Evolutionary conservation across 2,888 invertebrate species (phyloP), one percentile per base, ranked within the genome.

Genomic region (Hypena proboscidalis): DNA sequence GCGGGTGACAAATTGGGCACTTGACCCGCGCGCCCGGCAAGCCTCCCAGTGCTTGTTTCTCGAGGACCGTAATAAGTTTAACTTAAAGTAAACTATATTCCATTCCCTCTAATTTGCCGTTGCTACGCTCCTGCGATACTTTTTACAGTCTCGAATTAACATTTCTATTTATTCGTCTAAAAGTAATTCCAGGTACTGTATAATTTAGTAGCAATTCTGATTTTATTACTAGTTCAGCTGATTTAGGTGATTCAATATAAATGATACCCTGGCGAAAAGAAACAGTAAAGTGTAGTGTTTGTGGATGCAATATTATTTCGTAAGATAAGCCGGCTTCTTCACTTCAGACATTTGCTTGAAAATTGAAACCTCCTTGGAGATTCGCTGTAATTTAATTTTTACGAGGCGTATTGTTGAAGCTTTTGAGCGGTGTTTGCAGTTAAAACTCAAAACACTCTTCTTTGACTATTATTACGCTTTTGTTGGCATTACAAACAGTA

Each of bases 1-100:
- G 80, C 85, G 84, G 85, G 90, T 90, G 90, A 90, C 90, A 90
- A 90, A 90, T 90, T 90, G 89, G 89, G 85, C 85, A 90, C 90
- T 90, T 90, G 90, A 90, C 90, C 90, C 88, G 87, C 77, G 74
- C 78, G 75, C 77, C 76, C 77, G 70, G 71, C 80, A 77, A 76
- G 84, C 83, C 85, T 83, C 77, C 83, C 78, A 82, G 83, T 78
- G 83, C 84, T 82, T 88, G 89, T 86, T 85, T 77, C 88, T 83
- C 77, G 80, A 89, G 88, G 78, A 87, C 89, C 88, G 87, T 90
- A 90, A 90, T 90, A 90, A 90, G 84, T 90, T 89, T 88, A 89
- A 90, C 88, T 90, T 89, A 77, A 89, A 89, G 85, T 90, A 90
- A 90, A 90, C 90, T 90, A 90, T 90, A 89, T 90, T 88, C 89